Evolutionary conservation across 2,888 invertebrate genomes (phyloP).

Genomic region (Branchinecta sandiegonensis): DNA sequence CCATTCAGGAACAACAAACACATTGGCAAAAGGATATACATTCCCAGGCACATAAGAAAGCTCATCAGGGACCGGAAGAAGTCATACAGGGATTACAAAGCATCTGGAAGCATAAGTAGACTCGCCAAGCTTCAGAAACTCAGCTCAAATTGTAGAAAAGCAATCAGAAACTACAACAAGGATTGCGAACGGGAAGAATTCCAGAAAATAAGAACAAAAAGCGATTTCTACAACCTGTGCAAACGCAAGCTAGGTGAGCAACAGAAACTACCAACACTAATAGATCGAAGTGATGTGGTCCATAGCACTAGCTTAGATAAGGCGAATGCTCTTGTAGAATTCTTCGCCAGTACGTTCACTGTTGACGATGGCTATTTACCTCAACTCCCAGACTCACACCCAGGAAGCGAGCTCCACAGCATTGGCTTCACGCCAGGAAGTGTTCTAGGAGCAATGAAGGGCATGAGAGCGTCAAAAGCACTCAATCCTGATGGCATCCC

Average conservation of each 20-base stretch:
- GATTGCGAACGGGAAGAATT: neutral
- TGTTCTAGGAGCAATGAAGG: conserved; percentile 8
- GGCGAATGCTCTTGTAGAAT: conserved; percentile 14
- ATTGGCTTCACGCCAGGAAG: conserved; percentile 14
- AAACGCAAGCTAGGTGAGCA: too few species aligned
- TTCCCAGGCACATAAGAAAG: neutral
- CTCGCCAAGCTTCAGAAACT: conserved; percentile 14
- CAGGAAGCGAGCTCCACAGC: conserved; percentile 14
- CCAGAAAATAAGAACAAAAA: too few species aligned
- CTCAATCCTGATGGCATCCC: too few species aligned
- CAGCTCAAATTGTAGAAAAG: conserved; percentile 8
- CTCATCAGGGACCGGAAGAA: conserved; percentile 14
- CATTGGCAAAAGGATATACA: too few species aligned
- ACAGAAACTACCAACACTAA: too few species aligned
- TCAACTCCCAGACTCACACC: conserved; percentile 11
- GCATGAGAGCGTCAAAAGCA: conserved; percentile 2
- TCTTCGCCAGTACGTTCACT: conserved; percentile 3
- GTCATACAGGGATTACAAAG: conserved; percentile 14
- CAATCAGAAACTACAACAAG: conserved; percentile 11
- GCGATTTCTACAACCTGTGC: too few species aligned
- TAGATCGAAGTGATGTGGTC: too few species aligned
- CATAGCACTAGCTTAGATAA: neutral
- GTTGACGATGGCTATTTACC: conserved; percentile 14
- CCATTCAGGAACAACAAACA: too few species aligned
- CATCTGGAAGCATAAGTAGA: conserved; percentile 11